Base-by-base conservation (phyloP, 2,113 vertebrate species). In the Sterrhoptilus dennistouni region DNA sequence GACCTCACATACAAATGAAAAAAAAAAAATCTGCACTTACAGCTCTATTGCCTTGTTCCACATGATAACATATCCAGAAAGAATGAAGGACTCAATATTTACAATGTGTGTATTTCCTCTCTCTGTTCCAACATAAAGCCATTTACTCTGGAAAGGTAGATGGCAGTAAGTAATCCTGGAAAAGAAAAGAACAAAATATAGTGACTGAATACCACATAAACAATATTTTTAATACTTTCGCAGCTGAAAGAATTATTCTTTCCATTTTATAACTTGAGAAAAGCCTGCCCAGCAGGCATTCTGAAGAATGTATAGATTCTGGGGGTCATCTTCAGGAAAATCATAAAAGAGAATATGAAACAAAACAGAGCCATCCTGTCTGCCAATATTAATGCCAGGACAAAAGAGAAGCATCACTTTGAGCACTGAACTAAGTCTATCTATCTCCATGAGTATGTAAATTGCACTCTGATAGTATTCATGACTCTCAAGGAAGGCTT, bases 21-120 rank as follows among this genome's bases (percentile, higher is more conserved):
- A 86, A 28, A 11, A 79, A 68, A 83, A 29, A 60, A 6, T 66
- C 56, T 53, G 91, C 76, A 99, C 99, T 99, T 97, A 99, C 99
- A 99, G 97, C 98, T 99, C 99, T 97, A 99, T 99, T 97, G 99
- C 99, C 98, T 99, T 99, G 98, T 99, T 99, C 99, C 99, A 99
- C 99, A 99, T 99, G 95, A 99, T 99, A 97, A 99, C 99, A 54
- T 99, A 99, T 98, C 99, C 99, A 54, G 99, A 99, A 96, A 99
- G 98, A 97, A 99, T 94, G 96, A 99, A 99, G 97, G 99, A 99
- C 96, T 99, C 99, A 25, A 99, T 99, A 98, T 99, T 99, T 98
- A 99, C 99, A 94, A 99, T 99, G 97, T 99, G 99, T 77, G 99
- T 99, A 97, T 99, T 99, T 93, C 99, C 99, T 22, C 99, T 98